These are phyloP conservation scores for Yoshiicerus persimilis DNA, from an alignment of 1,140 invertebrate species.

Conservation along the genomic window DNA sequence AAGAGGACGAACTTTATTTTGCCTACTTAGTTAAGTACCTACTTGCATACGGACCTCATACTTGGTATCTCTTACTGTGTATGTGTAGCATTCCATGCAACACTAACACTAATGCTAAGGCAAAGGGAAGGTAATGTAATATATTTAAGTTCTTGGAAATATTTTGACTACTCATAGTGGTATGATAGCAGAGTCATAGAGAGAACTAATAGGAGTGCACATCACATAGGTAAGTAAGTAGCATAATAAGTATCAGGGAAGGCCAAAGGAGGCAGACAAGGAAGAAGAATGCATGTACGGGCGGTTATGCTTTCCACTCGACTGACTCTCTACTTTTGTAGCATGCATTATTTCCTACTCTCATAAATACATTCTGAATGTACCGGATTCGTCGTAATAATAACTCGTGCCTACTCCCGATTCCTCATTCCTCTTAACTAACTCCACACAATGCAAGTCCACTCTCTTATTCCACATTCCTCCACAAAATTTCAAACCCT, in stretches of 20 bases:
- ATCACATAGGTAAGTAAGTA: background rate
- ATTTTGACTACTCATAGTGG: background rate
- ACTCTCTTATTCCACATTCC: background rate
- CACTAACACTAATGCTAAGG: too few species aligned
- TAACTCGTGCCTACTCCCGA: background rate
- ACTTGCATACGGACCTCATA: too few species aligned
- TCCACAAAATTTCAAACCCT: background rate
- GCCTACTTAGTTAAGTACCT: background rate
- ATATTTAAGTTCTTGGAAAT: background rate
- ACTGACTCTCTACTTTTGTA: slow-evolving; percentile 1
- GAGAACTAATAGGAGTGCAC: too few species aligned
- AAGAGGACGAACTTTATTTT: background rate
- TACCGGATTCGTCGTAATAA: background rate
- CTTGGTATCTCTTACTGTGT: background rate
- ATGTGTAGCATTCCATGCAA: background rate
- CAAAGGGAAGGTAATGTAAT: background rate
- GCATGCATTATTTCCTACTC: slow-evolving; percentile 5
- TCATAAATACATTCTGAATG: background rate
- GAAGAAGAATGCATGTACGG: background rate
- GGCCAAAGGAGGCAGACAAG: background rate
- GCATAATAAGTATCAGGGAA: background rate
- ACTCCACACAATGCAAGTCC: background rate
- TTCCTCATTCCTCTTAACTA: background rate
- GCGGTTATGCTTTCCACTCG: background rate
- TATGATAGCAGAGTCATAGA: too few species aligned